Base-by-base conservation (phyloP, 1,140 invertebrate genomes). In the Philaenus spumarius region DNA sequence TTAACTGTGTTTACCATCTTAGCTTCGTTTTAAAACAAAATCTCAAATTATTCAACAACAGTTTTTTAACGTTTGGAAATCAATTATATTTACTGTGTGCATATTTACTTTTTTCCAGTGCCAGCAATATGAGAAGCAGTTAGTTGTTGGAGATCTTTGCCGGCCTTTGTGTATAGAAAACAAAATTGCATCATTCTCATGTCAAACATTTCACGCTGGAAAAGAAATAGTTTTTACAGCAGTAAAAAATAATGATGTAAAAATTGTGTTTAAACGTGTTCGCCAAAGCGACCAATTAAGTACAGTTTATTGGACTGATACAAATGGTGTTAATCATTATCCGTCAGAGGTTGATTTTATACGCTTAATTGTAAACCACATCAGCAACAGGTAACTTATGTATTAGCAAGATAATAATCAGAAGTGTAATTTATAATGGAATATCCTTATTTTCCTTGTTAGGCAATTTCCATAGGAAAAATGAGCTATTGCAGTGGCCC, bases 201-300 rank as follows among this genome's bases (percentile, higher is more conserved):
- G 81, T 60, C 76, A 82, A 61, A 73, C 76, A 9, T 77, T 80
- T 39, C 76, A 78, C 58, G 70, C 72, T 17, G 77, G 76, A 19
- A 82, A 81, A 64, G 78, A 80, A 61, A 71, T 76, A 1, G 77
- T 81, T 2, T 82, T 83, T 66, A 77, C 77, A 24, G 81, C 75
- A 1, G 69, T 73, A 61, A 80, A 77, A 74, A 72, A 77, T 62
- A 67, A 75, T 26, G 46, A 58, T 2, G 75, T 72, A 1, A 70
- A 71, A 26, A 63, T 82, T 5, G 73, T 82, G 5, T 81, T 82
- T 63, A 82, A 82, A 69, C 74, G 77, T 17, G 73, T 76, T 39
- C 45, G 37, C 17, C 26, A 58, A 2, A 39, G 15, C 51, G 56
- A 58, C 35, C 30, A 51, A 11, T 26, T 17, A 53, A 56, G 58